These are phyloP conservation scores for Siniperca knerii DNA, from an alignment of 2,113 vertebrate genomes.

Conservation along the genomic window DNA sequence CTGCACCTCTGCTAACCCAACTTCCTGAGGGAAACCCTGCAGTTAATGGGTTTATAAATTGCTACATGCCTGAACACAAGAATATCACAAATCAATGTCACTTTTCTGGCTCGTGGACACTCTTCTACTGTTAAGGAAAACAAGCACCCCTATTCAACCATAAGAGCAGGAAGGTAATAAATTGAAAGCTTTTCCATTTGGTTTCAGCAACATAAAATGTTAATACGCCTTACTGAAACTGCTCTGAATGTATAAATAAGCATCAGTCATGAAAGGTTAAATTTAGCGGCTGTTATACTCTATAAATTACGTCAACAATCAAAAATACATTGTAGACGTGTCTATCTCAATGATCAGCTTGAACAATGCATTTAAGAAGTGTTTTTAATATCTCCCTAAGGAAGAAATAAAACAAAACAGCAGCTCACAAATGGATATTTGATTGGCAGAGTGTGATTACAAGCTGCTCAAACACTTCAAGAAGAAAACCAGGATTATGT, in stretches of 20 bases:
- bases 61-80: background rate
- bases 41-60: background rate
- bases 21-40: background rate
- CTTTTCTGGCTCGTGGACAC: background rate
- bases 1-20: background rate
- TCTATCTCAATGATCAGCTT: background rate
- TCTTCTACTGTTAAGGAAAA: background rate
- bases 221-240: background rate
- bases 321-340: background rate
- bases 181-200: background rate
- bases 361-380: no score
- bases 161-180: conserved; percentile 5
- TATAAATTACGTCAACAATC: background rate
- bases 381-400: background rate
- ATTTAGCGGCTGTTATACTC: background rate
- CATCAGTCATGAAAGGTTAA: background rate
- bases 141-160: no score
- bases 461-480: conserved; percentile 48
- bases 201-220: background rate
- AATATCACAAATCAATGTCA: background rate
- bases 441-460: conserved; percentile 14
- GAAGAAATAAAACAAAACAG: background rate
- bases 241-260: background rate
- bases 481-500: conserved; percentile 65
- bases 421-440: background rate